Evolutionary conservation across 2,797 vertebrate species (phyloP).

Genomic region (Myripristis murdjan): DNA sequence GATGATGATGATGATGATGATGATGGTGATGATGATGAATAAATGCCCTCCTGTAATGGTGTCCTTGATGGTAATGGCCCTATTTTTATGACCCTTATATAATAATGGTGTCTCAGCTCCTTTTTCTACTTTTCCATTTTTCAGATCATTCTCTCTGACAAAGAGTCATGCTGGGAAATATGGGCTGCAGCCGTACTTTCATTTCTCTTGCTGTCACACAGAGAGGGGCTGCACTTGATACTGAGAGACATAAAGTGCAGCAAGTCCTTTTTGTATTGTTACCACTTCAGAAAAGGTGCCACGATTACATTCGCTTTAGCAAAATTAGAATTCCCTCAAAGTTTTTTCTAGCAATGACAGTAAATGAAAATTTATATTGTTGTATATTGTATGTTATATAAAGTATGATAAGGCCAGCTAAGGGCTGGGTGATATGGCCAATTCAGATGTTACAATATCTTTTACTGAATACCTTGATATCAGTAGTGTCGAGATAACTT

Average conservation of each 20-base stretch:
- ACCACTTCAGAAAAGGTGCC: constrained; percentile 5
- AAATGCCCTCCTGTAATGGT: constrained; percentile 85
- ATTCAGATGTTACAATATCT: too few species aligned
- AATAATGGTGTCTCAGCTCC: constrained; percentile 79
- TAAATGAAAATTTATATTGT: constrained; percentile 8
- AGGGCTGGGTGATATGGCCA: too few species aligned
- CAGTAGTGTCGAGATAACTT: too few species aligned
- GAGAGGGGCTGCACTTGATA: constrained; percentile 21
- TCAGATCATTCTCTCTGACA: constrained; percentile 74
- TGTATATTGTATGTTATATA: neutral
- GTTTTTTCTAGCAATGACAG: neutral
- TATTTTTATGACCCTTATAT: constrained; percentile 87
- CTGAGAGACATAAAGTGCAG: constrained; percentile 17
- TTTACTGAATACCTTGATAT: too few species aligned
- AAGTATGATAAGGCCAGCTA: constrained; percentile 1
- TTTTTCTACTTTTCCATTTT: constrained; percentile 78
- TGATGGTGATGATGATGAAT: constrained; percentile 88
- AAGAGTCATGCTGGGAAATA: constrained; percentile 70
- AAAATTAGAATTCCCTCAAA: neutral
- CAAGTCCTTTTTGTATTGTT: neutral
- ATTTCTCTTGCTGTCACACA: constrained; percentile 53
- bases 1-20: constrained; percentile 82
- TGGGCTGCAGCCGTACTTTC: constrained; percentile 35
- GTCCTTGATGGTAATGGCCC: constrained; percentile 87
- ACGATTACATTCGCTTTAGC: neutral